Evolutionary conservation across 2,113 vertebrate genomes (phyloP).

Genomic region (Aegotheles bennettii): DNA sequence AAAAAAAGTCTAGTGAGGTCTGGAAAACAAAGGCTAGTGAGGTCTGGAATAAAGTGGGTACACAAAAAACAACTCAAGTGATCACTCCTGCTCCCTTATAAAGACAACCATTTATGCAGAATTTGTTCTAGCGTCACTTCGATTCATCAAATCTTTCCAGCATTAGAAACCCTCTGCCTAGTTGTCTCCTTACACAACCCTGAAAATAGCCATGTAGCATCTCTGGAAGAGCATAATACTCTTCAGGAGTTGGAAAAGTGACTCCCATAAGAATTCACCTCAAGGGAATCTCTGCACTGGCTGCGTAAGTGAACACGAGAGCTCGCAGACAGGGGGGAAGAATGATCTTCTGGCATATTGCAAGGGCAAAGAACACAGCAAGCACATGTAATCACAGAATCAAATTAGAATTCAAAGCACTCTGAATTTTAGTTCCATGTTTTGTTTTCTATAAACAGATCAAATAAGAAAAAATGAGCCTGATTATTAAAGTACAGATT

Average conservation of each 20-base stretch:
- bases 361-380: not conserved
- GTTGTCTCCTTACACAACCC: not conserved
- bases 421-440: not conserved
- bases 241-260: not conserved
- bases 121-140: not conserved
- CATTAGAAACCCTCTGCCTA: not conserved
- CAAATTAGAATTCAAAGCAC: not conserved
- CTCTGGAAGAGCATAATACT: not conserved
- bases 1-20: not conserved
- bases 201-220: not conserved
- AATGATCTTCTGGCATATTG: not conserved
- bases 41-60: not conserved
- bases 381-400: not conserved
- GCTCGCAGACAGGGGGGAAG: not conserved
- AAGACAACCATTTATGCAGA: not conserved
- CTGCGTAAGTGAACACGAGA: accelerated
- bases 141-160: not conserved
- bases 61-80: not conserved
- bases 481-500: not conserved
- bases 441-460: not conserved
- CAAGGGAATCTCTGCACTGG: not conserved
- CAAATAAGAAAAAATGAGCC: not conserved
- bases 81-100: not conserved
- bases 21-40: not conserved
- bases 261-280: not conserved